These are phyloP conservation scores for Pseudobourletiella spinata DNA, from an alignment of 1,140 invertebrate species.

Conservation along the genomic window DNA sequence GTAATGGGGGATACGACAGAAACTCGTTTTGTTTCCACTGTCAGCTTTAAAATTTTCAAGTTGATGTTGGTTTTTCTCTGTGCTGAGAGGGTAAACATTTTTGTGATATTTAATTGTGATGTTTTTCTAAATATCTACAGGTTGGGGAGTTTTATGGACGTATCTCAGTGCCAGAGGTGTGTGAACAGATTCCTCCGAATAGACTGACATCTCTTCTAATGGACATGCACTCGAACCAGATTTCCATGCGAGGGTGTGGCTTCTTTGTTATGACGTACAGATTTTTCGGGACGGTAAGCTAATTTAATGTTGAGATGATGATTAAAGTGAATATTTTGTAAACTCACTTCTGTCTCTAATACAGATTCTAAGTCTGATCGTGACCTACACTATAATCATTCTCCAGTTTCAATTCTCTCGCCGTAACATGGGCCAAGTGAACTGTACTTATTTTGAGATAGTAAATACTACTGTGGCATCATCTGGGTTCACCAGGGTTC, in stretches of 20 bases:
- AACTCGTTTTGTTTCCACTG: too few species aligned
- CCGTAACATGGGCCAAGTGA: not conserved
- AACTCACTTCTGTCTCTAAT: not conserved
- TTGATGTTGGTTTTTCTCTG: too few species aligned
- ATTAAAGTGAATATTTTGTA: too few species aligned
- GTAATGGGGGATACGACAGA: constrained; percentile 5
- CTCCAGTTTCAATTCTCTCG: constrained; percentile 27
- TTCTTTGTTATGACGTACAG: constrained; percentile 25
- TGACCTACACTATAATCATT: constrained; percentile 28
- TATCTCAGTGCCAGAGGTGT: not conserved
- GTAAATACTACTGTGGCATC: not conserved
- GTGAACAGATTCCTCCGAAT: not conserved
- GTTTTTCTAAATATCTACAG: not conserved
- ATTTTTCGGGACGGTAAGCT: constrained; percentile 23
- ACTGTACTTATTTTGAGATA: not conserved
- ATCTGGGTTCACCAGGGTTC: too few species aligned
- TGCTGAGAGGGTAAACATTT: too few species aligned
- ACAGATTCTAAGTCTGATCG: constrained; percentile 26
- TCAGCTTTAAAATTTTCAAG: too few species aligned
- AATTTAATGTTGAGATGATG: too few species aligned
- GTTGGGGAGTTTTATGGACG: constrained; percentile 2
- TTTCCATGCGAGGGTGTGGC: constrained; percentile 14
- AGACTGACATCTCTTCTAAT: constrained; percentile 13
- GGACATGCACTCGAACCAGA: constrained; percentile 23
- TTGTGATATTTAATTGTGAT: not conserved